A percentile compares a stretch with the other conserved stretches of the same genome.
Conservation (phyloP, 2,888 invertebrate genomes). For the Hyalella azteca region DNA sequence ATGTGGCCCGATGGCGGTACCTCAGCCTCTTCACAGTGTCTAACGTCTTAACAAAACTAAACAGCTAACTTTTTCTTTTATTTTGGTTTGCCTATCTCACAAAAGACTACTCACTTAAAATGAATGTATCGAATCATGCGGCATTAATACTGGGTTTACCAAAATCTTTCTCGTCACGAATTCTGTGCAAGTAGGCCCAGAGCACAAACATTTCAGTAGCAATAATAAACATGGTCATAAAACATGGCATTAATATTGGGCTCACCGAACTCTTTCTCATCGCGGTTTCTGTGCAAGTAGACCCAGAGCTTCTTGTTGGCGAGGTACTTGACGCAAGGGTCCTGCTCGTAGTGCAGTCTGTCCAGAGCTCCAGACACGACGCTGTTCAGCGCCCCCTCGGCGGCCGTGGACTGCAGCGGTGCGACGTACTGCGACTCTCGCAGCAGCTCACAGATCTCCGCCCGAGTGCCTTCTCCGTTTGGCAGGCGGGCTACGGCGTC, state of each 20-base stretch:
- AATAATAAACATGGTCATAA: background rate
- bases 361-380: conserved; percentile 91
- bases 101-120: too few species aligned
- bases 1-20: too few species aligned
- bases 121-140: too few species aligned
- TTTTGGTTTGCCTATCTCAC: too few species aligned
- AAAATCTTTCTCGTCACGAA: too few species aligned
- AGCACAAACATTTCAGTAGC: background rate
- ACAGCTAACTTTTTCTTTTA: too few species aligned
- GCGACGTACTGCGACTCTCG: conserved; percentile 75
- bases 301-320: conserved; percentile 92
- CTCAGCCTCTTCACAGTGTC: too few species aligned
- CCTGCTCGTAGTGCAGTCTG: conserved; percentile 84
- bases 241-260: too few species aligned
- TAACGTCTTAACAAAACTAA: too few species aligned
- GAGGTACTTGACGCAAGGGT: conserved; percentile 93
- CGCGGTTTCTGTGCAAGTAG: conserved; percentile 81
- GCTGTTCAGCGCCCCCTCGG: conserved; percentile 75
- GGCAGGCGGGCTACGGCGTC: conserved; percentile 92
- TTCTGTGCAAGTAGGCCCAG: too few species aligned
- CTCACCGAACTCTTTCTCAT: conserved; percentile 72
- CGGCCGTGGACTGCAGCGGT: conserved; percentile 65
- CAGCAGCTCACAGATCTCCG: conserved; percentile 87
- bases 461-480: conserved; percentile 90
- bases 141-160: too few species aligned